Conservation (phyloP, 1,140 invertebrate species). For the Trachelipus rathkii region DNA sequence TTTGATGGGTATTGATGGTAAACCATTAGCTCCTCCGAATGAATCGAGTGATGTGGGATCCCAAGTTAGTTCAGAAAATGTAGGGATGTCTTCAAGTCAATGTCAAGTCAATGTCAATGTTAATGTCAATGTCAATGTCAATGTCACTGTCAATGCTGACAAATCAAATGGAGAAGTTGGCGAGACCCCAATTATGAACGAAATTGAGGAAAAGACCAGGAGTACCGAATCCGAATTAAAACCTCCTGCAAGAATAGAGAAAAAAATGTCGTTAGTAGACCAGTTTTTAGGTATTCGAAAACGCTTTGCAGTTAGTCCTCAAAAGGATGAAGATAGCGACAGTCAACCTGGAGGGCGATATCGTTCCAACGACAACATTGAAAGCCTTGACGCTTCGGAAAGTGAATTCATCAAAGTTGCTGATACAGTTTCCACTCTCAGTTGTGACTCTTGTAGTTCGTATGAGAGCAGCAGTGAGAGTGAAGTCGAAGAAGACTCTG, state of each 20-base stretch:
- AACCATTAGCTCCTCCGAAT: background rate
- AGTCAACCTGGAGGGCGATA: background rate
- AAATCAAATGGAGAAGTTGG: slow-evolving; percentile 12
- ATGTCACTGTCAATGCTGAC: background rate
- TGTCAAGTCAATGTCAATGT: no score
- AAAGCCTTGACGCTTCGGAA: background rate
- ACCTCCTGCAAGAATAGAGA: background rate
- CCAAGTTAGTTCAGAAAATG: slow-evolving; percentile 8
- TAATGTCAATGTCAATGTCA: no score
- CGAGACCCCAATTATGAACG: slow-evolving; percentile 1
- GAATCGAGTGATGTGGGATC: background rate
- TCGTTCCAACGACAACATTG: background rate
- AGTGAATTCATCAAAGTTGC: background rate
- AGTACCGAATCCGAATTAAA: slow-evolving; percentile 29
- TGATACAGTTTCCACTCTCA: slow-evolving; percentile 33
- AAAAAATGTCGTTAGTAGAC: slow-evolving; percentile 22
- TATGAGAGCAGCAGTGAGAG: slow-evolving; percentile 26
- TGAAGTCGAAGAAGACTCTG: slow-evolving; percentile 30
- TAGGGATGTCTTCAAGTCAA: slow-evolving; percentile 7
- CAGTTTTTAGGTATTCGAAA: slow-evolving; percentile 36
- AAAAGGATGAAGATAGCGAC: slow-evolving; percentile 9
- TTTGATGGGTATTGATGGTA: slow-evolving; percentile 25
- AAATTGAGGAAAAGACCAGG: slow-evolving; percentile 27
- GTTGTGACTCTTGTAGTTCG: slow-evolving; percentile 41
- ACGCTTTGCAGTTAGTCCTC: slow-evolving; percentile 33